Evolutionary conservation across 2,888 invertebrate species (phyloP), one percentile per base, ranked within the genome.

Genomic region (Orthosia incerta): DNA sequence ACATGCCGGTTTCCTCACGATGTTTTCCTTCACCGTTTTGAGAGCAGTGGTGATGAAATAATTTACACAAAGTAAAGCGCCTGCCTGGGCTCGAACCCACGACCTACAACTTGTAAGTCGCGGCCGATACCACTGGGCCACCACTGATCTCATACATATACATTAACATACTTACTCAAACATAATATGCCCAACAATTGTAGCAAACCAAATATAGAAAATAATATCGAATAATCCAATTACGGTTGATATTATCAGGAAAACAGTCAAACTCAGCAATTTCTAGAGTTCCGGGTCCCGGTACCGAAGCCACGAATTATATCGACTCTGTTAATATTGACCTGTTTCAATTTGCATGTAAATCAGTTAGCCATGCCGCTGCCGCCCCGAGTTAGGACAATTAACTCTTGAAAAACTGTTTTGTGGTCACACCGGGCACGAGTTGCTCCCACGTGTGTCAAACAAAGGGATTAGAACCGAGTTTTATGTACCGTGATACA

Each of bases 301-400:
- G 67, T 46, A 71, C 55, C 13, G 18, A 53, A 62, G 20, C 64
- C 61, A 56, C 71, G 48, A 80, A 86, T 89, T 87, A 89, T 88
- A 89, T 88, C 74, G 83, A 84, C 82, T 87, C 78, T 15, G 87
- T 88, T 90, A 90, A 92, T 91, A 90, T 92, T 91, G 86, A 88
- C 89, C 90, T 83, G 87, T 86, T 89, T 86, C 90, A 90, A 92
- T 92, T 92, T 92, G 89, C 88, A 92, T 92, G 88, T 86, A 90
- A 91, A 92, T 90, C 86, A 88, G 89, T 68, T 67, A 63, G 67
- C 72, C 71, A 67, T 23, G 55, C 64, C 65, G 64, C 53, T 23
- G 57, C 64, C 65, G 64, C 53, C 62, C 71, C 63, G 62, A 83
- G 76, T 78, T 84, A 83, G 73, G 68, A 71, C 79, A 84, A 85